phyloP scores from a whole-genome alignment of 2,888 invertebrate genomes.

The Eupithecia pulchellata region DNA sequence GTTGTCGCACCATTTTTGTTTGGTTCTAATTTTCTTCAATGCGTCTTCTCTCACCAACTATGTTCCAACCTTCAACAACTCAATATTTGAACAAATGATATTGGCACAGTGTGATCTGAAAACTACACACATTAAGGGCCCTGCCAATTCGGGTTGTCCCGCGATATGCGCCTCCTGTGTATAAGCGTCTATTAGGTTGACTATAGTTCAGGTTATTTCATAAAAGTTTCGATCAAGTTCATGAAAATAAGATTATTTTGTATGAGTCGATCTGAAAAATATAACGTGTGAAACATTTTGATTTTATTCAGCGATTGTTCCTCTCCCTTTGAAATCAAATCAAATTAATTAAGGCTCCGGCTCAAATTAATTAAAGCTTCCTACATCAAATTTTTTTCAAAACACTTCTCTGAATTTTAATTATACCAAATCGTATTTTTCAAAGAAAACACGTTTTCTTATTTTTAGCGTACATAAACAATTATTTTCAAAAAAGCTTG shows the following conservation, averaged over 20 bases:
- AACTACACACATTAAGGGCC: constrained; percentile 62
- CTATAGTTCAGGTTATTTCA: constrained; percentile 22
- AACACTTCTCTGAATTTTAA: too few species aligned
- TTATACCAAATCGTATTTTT: too few species aligned
- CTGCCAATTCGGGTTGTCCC: constrained; percentile 67
- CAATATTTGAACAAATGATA: constrained; percentile 52
- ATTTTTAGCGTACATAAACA: too few species aligned
- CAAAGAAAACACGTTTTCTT: too few species aligned
- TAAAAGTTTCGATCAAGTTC: neutral
- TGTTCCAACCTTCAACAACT: constrained; percentile 29
- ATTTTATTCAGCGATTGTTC: neutral
- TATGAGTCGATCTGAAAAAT: neutral
- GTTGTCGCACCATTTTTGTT: constrained; percentile 53
- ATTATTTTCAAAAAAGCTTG: too few species aligned
- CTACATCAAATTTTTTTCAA: too few species aligned
- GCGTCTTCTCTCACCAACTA: neutral
- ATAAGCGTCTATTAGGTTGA: constrained; percentile 49
- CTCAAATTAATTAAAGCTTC: too few species aligned
- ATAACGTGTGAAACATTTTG: neutral
- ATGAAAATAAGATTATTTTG: neutral
- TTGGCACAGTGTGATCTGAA: constrained; percentile 63
- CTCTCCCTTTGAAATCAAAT: neutral
- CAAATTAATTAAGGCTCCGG: too few species aligned
- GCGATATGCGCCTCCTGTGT: constrained; percentile 71
- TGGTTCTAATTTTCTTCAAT: neutral